phyloP scores from a whole-genome alignment of 2,797 vertebrate species.

The Apodemus agrarius region DNA sequence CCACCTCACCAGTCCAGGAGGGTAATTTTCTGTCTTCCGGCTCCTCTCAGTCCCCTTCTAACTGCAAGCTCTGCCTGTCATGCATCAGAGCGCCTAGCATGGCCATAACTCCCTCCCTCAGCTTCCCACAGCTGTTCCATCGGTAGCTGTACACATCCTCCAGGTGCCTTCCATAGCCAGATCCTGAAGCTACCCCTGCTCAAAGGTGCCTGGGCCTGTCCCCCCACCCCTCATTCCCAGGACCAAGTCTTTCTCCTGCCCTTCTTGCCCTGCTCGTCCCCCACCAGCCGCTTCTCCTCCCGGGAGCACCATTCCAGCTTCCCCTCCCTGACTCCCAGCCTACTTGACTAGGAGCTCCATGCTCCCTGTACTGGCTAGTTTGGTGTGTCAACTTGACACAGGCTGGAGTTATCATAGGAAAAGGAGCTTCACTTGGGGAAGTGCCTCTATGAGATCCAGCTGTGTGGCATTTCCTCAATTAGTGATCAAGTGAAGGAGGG shows the following conservation, averaged over 20 bases:
- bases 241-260: not conserved
- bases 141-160: not conserved
- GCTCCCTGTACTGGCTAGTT: too few species aligned
- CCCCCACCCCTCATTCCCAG: not conserved
- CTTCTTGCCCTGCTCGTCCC: not conserved
- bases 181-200: not conserved
- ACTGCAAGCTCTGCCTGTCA: not conserved
- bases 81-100: not conserved
- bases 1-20: not conserved
- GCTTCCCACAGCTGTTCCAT: not conserved
- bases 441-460: too few species aligned
- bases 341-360: not conserved
- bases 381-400: too few species aligned
- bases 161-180: not conserved
- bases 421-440: too few species aligned
- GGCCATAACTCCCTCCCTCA: not conserved
- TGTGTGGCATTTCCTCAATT: too few species aligned
- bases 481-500: too few species aligned
- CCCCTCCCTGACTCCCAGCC: not conserved
- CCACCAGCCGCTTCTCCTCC: too few species aligned
- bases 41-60: accelerated
- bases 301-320: too few species aligned
- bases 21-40: not conserved
- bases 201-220: not conserved
- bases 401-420: too few species aligned